Percentiles rank a stretch among this genome's conserved stretches.
These are phyloP conservation scores for Grallaria varia DNA, from an alignment of 2,113 vertebrate species.

Conservation along the genomic window DNA sequence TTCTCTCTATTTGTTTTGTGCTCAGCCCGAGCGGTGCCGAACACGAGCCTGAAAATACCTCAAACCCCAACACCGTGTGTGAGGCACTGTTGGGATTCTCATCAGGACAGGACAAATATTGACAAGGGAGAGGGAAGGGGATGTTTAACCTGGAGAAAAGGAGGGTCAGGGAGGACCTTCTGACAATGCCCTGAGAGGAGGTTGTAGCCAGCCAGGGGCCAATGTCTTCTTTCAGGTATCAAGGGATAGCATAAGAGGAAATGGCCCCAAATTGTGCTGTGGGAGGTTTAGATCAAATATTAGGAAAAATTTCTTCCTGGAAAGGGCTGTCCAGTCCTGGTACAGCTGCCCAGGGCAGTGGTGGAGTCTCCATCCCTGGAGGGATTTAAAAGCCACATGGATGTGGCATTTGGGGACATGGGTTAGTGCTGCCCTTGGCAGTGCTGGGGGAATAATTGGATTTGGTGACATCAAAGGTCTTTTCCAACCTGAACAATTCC, in stretches of 20 bases:
- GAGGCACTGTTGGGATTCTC: neutral
- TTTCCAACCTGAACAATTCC: neutral
- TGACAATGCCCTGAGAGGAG: neutral
- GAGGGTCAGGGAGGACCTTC: neutral
- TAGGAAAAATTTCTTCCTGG: neutral
- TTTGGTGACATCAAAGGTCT: neutral
- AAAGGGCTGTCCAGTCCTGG: neutral
- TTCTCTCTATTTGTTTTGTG: neutral
- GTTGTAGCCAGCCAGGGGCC: neutral
- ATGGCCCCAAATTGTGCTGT: too few species aligned
- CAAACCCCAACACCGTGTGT: neutral
- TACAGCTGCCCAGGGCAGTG: neutral
- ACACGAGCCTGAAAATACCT: neutral
- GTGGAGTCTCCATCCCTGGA: neutral
- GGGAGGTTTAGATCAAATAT: neutral
- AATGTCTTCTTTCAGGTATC: too few species aligned
- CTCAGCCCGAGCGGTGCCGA: neutral
- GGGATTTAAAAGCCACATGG: neutral
- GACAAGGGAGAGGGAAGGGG: too few species aligned
- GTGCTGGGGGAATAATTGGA: neutral
- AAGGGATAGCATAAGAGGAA: neutral
- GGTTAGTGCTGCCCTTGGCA: neutral
- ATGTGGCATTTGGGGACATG: neutral
- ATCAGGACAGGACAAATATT: neutral
- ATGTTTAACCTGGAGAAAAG: neutral